Conservation (phyloP, 1,140 invertebrate genomes). For the Solenopsis invicta region DNA sequence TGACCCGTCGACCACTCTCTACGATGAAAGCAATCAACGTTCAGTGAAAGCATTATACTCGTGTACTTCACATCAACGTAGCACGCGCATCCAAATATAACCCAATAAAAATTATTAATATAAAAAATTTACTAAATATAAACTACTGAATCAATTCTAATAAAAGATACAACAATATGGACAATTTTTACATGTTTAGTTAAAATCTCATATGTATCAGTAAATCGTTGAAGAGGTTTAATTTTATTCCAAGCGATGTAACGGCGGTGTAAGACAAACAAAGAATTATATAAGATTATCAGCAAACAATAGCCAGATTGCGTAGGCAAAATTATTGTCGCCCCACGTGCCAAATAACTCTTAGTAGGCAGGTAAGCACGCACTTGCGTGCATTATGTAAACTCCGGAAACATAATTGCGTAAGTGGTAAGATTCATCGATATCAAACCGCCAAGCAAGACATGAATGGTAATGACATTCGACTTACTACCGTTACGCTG, state of each 20-base stretch:
- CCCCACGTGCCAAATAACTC: slow-evolving; percentile 47
- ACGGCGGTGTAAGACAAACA: not conserved
- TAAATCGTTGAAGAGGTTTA: slow-evolving; percentile 27
- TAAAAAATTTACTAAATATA: not conserved
- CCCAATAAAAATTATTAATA: slow-evolving; percentile 9
- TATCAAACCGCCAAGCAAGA: not conserved
- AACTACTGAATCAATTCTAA: not conserved
- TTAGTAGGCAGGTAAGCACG: slow-evolving; percentile 7
- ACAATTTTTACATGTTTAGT: slow-evolving; percentile 17
- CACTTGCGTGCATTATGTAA: slow-evolving; percentile 53
- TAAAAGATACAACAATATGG: not conserved
- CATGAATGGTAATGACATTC: slow-evolving; percentile 60
- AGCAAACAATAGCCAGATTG: slow-evolving; percentile 56
- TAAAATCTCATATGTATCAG: not conserved
- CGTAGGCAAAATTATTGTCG: slow-evolving; percentile 60
- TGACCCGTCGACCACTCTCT: slow-evolving; percentile 56
- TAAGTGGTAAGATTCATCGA: slow-evolving; percentile 54
- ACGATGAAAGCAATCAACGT: slow-evolving; percentile 51
- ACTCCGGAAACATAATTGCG: slow-evolving; percentile 50
- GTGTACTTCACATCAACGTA: slow-evolving; percentile 38
- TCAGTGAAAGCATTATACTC: slow-evolving; percentile 66
- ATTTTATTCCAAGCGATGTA: not conserved
- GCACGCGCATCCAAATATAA: not conserved
- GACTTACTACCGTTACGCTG: not conserved
- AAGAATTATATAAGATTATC: slow-evolving; percentile 57